A percentile compares a stretch with the other conserved stretches of the same genome.
Evolutionary conservation across 1,140 invertebrate genomes (phyloP).

Genomic region (Vollenhovia emeryi): DNA sequence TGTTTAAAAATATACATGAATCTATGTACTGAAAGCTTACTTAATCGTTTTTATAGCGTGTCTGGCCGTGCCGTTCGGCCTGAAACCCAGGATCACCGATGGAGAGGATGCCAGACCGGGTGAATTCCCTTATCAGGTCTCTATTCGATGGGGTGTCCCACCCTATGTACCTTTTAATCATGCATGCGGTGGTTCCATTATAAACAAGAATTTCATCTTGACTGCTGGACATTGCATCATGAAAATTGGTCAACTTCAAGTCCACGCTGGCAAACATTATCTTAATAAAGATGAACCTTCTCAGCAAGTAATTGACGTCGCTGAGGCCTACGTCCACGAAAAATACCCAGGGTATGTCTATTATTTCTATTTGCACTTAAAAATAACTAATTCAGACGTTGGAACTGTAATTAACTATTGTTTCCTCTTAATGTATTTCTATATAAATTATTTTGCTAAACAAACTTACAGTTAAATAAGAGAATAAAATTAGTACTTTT

Average conservation of each 20-base stretch:
- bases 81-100: slow-evolving; percentile 74
- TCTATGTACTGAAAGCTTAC: neutral
- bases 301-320: slow-evolving; percentile 83
- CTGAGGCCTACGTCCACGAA: slow-evolving; percentile 67
- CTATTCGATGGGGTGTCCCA: slow-evolving; percentile 71
- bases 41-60: slow-evolving; percentile 44
- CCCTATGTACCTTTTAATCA: slow-evolving; percentile 71
- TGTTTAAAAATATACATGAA: neutral
- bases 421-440: neutral
- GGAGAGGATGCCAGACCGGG: slow-evolving; percentile 72
- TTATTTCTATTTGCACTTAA: neutral
- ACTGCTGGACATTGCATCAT: slow-evolving; percentile 85
- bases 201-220: slow-evolving; percentile 82
- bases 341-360: slow-evolving; percentile 60
- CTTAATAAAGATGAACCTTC: slow-evolving; percentile 75
- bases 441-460: neutral
- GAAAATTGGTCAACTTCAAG: neutral
- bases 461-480: neutral
- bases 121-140: slow-evolving; percentile 82
- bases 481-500: neutral
- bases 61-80: slow-evolving; percentile 15
- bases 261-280: slow-evolving; percentile 58
- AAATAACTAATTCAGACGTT: neutral
- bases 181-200: slow-evolving; percentile 86
- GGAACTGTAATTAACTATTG: neutral